Base-by-base conservation (phyloP, 2,888 invertebrate species). In the Cephus spinipes region DNA sequence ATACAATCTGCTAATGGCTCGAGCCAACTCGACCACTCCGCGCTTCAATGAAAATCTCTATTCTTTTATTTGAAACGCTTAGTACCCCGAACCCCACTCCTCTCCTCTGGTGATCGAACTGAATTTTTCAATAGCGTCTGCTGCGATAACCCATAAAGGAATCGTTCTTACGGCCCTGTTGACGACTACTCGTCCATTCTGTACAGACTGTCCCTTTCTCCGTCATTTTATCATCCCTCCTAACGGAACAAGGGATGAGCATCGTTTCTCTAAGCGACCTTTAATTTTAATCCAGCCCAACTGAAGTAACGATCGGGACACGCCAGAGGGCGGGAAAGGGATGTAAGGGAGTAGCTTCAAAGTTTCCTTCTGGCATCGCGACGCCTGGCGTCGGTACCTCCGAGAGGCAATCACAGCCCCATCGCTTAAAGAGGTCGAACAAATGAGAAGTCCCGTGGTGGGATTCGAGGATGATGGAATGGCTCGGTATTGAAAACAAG, bases 1-100 rank as follows among this genome's bases (percentile, higher is more conserved):
- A 88, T 89, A 88, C 89, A 90, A 89, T 90, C 87, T 88, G 84
- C 90, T 90, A 90, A 90, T 90, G 90, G 89, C 81, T 82, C 82
- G 78, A 23, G 23, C 55, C 55, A 23, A 23, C 55, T 55, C 23
- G 55, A 23, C 55, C 55, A 55, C 55, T 55, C 23, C 9, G 55
- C 0, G 55, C 23, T 55, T 23, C 55, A 55, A 23, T 55, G 55
- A 55, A 15, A 55, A 23, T 55, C 55, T 9, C 55, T 55, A 55
- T 55, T 55, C 55, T 55, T 55, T 55, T 55, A 55, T 55, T 55
- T 55, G 55, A 55, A 55, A 55, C 55, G 55, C 55, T 55, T 55
- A 55, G 23, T 9, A 23, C 55, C 55, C 55, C 55, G 0, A 9
- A 35, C 35, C 23, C 23, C 23, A 0, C 9, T 23, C 0, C 55